Evolutionary conservation across 1,140 invertebrate species (phyloP), one percentile per base, ranked within the genome.

Genomic region (Acromyrmex echinatior): DNA sequence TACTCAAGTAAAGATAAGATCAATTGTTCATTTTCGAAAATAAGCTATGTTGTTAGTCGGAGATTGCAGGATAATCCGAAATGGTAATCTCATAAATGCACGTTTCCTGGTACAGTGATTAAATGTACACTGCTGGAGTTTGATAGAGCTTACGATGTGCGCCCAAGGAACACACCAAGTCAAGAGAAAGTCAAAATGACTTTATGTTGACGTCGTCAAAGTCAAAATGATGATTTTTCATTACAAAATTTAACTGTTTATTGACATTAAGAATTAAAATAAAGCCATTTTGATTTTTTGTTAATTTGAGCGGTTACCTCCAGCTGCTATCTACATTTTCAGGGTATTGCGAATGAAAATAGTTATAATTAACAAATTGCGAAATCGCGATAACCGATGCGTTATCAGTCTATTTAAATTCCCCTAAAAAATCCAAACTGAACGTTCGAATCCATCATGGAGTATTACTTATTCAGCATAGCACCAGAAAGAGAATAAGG

Each of bases 81-180:
- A 35, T 80, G 63, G 9, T 81, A 62, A 80, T 80, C n/a, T 53
- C 39, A 71, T 81, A 81, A 81, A 81, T 71, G 79, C 66, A 81
- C 16, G 18, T 81, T 81, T 81, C 51, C 65, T 81, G 65, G 31
- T 81, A 81, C 49, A 70, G 18, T 53, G 14, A 66, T 81, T 58
- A 58, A 71, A 16, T 12, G 49, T 16, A 49, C 49, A 58, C 28
- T 70, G 78, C 51, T 39, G 53, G 21, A 35, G 10, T 35, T 14
- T 51, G 66, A 71, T 25, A 58, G 16, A 58, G 2, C 21, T 81
- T 81, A 35, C 31, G 49, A 56, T 10, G 10, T 45, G 10, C 9
- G 39, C 39, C 9, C 39, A 10, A 45, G 9, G 39, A 45, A 45
- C 39, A 12, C 9, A 45, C 39, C 39, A 45, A 45, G 39, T 45